phyloP scores from a whole-genome alignment of 2,888 invertebrate species.

The Atrina japonica region DNA sequence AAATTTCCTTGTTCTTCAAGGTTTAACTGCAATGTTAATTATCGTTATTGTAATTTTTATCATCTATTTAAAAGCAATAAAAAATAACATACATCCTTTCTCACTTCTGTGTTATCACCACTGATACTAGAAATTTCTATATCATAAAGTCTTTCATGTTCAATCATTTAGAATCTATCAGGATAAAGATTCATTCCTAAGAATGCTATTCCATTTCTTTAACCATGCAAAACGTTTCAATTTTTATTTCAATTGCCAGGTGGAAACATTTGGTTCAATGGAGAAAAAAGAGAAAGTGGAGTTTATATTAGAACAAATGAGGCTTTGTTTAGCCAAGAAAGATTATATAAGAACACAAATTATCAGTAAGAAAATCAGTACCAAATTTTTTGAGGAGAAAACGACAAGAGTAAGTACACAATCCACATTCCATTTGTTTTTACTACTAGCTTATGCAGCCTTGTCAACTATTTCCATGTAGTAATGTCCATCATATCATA shows the following conservation, averaged over 20 bases:
- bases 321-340: slow-evolving; percentile 95
- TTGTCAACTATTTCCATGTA: background rate
- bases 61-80: too few species aligned
- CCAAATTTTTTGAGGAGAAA: slow-evolving; percentile 96
- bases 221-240: too few species aligned
- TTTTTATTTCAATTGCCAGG: slow-evolving; percentile 77
- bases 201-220: too few species aligned
- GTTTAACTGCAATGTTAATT: too few species aligned
- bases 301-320: slow-evolving; percentile 98
- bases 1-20: too few species aligned
- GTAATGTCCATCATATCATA: background rate
- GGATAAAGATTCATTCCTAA: too few species aligned
- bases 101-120: too few species aligned
- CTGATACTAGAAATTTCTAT: too few species aligned
- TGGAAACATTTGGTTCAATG: slow-evolving; percentile 99
- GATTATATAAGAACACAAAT: slow-evolving; percentile 99
- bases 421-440: background rate
- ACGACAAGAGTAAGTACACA: slow-evolving; percentile 83
- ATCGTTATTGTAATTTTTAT: too few species aligned
- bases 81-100: too few species aligned
- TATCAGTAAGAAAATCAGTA: slow-evolving; percentile 98
- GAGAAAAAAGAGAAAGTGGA: slow-evolving; percentile 97
- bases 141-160: too few species aligned
- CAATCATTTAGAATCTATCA: too few species aligned
- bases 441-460: background rate